phyloP scores from a whole-genome alignment of 2,113 vertebrate genomes.

The Sminthopsis crassicaudata region DNA sequence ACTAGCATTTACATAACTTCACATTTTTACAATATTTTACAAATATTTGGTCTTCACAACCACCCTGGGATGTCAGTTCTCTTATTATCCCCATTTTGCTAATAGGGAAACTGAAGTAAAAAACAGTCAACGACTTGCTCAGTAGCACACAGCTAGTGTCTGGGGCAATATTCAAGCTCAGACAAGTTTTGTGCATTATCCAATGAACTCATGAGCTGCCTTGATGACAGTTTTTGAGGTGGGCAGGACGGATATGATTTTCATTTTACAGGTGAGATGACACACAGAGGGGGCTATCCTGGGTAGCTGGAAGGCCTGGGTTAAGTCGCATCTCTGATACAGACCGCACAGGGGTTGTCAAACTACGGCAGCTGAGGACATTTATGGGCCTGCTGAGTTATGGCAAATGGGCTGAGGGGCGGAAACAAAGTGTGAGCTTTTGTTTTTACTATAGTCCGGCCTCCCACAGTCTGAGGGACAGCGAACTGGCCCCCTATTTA shows the following conservation, averaged over 20 bases:
- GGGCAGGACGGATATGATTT: not conserved
- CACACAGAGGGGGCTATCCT: not conserved
- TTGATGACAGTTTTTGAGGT: not conserved
- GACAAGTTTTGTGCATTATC: not conserved
- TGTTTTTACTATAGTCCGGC: no score
- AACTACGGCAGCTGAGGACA: no score
- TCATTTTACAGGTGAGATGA: not conserved
- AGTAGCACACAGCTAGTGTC: not conserved
- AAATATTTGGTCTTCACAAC: not conserved
- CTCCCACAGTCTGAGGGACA: no score
- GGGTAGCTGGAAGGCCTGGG: no score
- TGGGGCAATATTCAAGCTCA: not conserved
- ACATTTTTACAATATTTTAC: not conserved
- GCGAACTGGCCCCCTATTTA: no score
- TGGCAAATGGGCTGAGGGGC: no score
- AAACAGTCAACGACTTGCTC: conserved; percentile 4
- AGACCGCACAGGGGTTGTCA: no score
- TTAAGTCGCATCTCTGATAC: not conserved
- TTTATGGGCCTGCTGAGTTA: no score
- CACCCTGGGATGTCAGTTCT: not conserved
- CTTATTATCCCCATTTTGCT: conserved; percentile 2
- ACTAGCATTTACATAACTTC: not conserved
- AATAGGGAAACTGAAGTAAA: conserved; percentile 4
- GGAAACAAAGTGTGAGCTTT: no score
- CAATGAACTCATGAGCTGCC: not conserved